These are phyloP conservation scores for Prionailurus viverrinus DNA, from an alignment of 2,113 vertebrate species.

Conservation along the genomic window DNA sequence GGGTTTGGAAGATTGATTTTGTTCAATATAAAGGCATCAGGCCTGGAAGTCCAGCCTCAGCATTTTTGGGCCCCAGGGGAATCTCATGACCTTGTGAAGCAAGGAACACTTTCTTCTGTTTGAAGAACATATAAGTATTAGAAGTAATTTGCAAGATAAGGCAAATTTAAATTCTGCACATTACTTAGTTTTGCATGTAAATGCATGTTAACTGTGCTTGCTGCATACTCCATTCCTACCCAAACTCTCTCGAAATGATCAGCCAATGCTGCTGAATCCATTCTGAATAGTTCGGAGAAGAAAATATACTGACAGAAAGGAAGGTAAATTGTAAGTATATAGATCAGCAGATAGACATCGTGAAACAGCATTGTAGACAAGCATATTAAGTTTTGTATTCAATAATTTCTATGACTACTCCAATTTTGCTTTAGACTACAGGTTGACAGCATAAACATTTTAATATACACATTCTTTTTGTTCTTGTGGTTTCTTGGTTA, in stretches of 20 bases:
- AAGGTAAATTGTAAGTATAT: neutral
- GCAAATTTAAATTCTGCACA: neutral
- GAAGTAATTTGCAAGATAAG: neutral
- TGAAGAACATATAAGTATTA: neutral
- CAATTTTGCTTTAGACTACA: neutral
- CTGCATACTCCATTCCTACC: neutral
- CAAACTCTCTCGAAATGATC: neutral
- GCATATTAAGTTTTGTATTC: neutral
- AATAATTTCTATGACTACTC: neutral
- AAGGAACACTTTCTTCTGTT: neutral
- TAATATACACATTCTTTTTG: neutral
- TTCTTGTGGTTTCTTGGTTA: neutral
- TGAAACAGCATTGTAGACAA: neutral
- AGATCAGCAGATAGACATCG: neutral
- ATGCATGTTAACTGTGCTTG: neutral
- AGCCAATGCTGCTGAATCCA: neutral
- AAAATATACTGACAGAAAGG: neutral
- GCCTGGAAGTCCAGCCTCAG: neutral
- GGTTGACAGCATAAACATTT: neutral
- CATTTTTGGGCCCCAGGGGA: neutral
- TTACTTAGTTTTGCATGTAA: neutral
- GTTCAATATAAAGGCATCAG: neutral
- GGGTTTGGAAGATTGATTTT: constrained; percentile 39
- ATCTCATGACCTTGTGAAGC: neutral
- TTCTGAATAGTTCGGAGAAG: neutral